These are phyloP conservation scores for Lasioglossum zephyrum DNA, from an alignment of 2,888 invertebrate genomes.

Conservation along the genomic window DNA sequence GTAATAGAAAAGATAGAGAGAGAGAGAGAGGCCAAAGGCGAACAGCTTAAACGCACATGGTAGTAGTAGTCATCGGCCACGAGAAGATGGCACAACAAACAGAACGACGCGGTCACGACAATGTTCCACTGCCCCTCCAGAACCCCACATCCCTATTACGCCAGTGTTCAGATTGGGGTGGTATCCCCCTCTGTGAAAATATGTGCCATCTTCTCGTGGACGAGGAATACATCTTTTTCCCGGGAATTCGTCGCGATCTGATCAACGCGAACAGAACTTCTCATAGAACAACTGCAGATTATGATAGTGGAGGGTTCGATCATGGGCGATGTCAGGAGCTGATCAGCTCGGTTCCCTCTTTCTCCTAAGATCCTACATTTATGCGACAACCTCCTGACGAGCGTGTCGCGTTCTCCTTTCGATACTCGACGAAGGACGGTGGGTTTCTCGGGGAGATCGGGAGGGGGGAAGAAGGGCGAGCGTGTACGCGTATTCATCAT, in stretches of 20 bases:
- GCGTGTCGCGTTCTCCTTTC: conserved; percentile 1
- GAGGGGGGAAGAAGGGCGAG: conserved; percentile 50
- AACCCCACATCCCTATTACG: background rate
- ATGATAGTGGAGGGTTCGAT: background rate
- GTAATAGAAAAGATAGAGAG: conserved; percentile 12
- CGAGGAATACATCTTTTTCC: background rate
- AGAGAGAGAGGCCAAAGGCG: background rate
- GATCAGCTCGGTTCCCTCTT: background rate
- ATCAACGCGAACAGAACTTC: background rate
- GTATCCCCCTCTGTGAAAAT: background rate
- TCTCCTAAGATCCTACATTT: background rate
- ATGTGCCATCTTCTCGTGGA: background rate
- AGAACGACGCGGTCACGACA: background rate
- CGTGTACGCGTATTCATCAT: conserved; percentile 62
- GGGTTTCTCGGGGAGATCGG: conserved; percentile 24
- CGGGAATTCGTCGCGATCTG: background rate
- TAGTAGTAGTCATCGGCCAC: background rate
- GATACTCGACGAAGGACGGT: conserved; percentile 28
- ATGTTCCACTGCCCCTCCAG: background rate
- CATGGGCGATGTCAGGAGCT: background rate
- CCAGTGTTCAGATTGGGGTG: background rate
- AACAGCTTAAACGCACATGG: background rate
- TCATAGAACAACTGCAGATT: background rate
- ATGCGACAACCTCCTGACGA: background rate
- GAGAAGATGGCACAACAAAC: background rate